Evolutionary conservation across 1,140 invertebrate species (phyloP), one percentile per base, ranked within the genome.

Genomic region (Drosophila melanica): DNA sequence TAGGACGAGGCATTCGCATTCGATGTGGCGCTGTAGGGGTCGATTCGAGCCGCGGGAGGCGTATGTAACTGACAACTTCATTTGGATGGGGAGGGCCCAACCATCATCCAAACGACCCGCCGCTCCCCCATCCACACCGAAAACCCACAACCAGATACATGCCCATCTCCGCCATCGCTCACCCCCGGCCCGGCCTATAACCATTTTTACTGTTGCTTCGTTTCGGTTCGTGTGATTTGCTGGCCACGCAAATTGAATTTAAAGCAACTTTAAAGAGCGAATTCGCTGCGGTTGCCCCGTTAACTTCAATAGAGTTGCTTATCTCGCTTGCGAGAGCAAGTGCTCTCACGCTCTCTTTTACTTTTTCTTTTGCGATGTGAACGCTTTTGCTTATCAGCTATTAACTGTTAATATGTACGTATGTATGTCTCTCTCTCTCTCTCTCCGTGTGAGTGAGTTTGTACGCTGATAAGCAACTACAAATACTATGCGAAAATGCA

Each of bases 11-110:
- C 16, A 35, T 35, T 35, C 33, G 27, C 45, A 30, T n/a, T 50
- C 14, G 9, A 20, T 12, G 18, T 30, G 42, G 41, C 54, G 45
- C 79, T 74, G 68, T 72, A 65, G 77, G 77, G 77, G 78, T 76
- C 63, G 67, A 57, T 63, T 66, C 10, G 20, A 62, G 71, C 75
- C 71, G 64, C 65, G 71, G 67, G 70, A 60, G 75, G 65, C 75
- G 75, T 75, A 64, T 81, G 78, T 80, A 73, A 73, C 50, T 67
- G 78, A 79, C 79, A 82, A 82, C 79, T 82, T 82, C 57, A 81
- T 81, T 82, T 75, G 35, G 35, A 60, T 58, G 63, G 27, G 30
- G 11, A 47, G 44, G 37, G 23, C 35, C 11, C 33, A 33, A 12
- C 23, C 20, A 23, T 14, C 42, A 12, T 4, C 16, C 33, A 51